Percentiles rank a stretch among this genome's conserved stretches.
Conservation (phyloP, 2,888 invertebrate genomes). For the Tupiocoris notatus region DNA sequence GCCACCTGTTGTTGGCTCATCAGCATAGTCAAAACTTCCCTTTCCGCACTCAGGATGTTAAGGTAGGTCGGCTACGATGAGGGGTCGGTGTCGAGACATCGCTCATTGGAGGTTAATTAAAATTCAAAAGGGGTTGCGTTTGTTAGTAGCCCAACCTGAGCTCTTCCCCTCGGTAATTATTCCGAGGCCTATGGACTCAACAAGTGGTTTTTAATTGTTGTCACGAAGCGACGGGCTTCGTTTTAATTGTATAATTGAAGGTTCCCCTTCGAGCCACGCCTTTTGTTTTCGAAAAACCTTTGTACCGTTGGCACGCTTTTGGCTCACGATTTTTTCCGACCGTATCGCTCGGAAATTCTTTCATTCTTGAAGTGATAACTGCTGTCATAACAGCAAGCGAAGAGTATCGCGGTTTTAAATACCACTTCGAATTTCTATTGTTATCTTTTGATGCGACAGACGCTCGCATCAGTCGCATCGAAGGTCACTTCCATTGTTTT, state of each 20-base stretch:
- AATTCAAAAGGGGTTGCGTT: conserved; percentile 15
- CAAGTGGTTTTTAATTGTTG: background rate
- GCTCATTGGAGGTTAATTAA: conserved; percentile 13
- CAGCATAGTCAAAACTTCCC: background rate
- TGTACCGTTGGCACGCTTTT: background rate
- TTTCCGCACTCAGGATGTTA: background rate
- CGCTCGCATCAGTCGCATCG: too few species aligned
- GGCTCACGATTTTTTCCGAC: too few species aligned
- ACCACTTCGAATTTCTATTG: too few species aligned
- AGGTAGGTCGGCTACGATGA: background rate
- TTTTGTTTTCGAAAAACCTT: background rate
- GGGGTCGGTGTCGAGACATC: background rate
- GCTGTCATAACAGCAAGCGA: too few species aligned
- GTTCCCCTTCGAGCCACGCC: background rate
- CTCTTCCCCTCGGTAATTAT: background rate
- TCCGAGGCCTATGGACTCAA: background rate
- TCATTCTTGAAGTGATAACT: too few species aligned
- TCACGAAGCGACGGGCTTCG: background rate
- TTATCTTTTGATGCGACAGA: too few species aligned
- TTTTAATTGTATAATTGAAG: background rate
- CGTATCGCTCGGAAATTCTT: too few species aligned
- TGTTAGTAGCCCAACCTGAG: background rate
- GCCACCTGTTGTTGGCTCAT: background rate
- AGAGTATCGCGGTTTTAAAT: too few species aligned
- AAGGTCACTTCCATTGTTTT: too few species aligned